Evolutionary conservation across 2,888 invertebrate genomes (phyloP), one percentile per base, ranked within the genome.

Genomic region (Mesochorus sp.): DNA sequence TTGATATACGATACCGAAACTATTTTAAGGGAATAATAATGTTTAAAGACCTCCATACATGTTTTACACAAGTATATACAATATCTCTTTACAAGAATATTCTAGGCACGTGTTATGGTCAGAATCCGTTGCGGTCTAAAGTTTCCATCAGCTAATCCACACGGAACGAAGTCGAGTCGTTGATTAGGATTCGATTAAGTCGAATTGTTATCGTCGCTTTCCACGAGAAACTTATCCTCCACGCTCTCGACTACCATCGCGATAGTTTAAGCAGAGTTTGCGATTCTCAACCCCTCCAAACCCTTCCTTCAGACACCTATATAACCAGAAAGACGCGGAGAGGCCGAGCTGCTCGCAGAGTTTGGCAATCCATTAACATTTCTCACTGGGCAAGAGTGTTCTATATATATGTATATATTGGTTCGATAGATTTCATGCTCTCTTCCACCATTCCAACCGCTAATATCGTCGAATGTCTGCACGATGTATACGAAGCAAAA

Each of bases 171-270:
- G 24, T 28, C 14, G 68, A 68, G 39, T 44, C 68, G 44, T 68
- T 75, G 68, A 75, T 75, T 75, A 61, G 59, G 53, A 75, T 75
- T 55, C 61, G 61, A 62, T 68, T 59, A 44, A 74, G 75, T 61
- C 44, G 61, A 53, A 68, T 53, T 68, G 67, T 67, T 74, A 61
- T 74, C 67, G 19, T 59, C 57, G 66, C 19, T 75, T 44, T 44
- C 5, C n/a, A 34, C 44, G 53, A 44, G 68, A 68, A 75, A 68
- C 61, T 62, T 68, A 31, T n/a, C n/a, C 61, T 37, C 68, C 26
- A 44, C 34, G 37, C 42, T 21, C 28, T 12, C 12, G 0, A 51
- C n/a, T n/a, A 51, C 67, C 66, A 8, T 47, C 57, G 26, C 34
- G 19, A 17, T 42, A 47, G 34, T 55, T 68, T 53, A 62, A 34